Evolutionary conservation across 1,140 invertebrate genomes (phyloP).

Genomic region (Scaptomyza graminum): DNA sequence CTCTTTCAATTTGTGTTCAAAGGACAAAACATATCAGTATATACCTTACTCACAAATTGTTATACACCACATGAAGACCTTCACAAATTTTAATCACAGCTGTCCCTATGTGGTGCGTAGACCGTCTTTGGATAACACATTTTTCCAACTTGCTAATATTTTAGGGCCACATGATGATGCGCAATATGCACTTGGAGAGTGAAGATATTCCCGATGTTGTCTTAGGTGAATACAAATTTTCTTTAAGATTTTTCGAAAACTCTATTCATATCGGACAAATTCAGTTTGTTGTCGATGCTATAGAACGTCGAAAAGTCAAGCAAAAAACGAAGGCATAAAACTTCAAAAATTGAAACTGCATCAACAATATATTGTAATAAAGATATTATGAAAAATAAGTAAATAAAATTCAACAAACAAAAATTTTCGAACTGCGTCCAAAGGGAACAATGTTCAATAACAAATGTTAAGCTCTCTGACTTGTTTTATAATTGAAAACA

Average conservation of each 20-base stretch:
- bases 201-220: conserved; percentile 8
- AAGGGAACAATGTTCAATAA: too few relatives aligned
- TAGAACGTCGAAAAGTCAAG: neutral
- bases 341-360: neutral
- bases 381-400: too few relatives aligned
- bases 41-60: neutral
- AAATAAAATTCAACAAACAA: too few relatives aligned
- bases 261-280: neutral
- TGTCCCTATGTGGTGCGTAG: neutral
- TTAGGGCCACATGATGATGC: conserved; percentile 12
- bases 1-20: neutral
- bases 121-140: too few relatives aligned
- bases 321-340: neutral
- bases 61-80: neutral
- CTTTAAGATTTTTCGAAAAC: conserved; percentile 9
- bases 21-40: neutral
- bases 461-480: too few relatives aligned
- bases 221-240: neutral
- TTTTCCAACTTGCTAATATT: neutral
- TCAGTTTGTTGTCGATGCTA: neutral
- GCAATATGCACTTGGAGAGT: neutral
- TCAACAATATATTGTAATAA: too few relatives aligned
- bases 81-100: neutral
- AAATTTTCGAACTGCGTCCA: too few relatives aligned
- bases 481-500: too few relatives aligned